Evolutionary conservation across 2,113 vertebrate genomes (phyloP), one percentile per base, ranked within the genome.

Genomic region (Corythaeola cristata): DNA sequence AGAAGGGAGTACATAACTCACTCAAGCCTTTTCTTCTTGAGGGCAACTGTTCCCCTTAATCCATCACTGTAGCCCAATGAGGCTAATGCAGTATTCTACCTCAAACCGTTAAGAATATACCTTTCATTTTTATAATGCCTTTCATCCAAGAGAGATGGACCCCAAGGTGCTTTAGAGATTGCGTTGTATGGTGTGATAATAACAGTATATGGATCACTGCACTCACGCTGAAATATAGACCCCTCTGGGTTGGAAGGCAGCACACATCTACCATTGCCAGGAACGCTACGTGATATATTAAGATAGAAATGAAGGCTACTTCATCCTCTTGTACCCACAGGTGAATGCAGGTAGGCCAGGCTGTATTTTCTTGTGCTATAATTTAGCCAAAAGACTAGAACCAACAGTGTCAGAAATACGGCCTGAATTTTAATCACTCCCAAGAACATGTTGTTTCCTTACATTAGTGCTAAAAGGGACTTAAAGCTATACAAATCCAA

Each of bases 121-220:
- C 81, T 95, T 93, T 90, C 93, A 97, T 91, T 96, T 96, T 85
- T 85, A 83, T 90, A 93, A 97, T 93, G 87, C 76, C 41, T 78
- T 95, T 95, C 92, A 72, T 94, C 82, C 80, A 87, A 72, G 85
- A 96, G 67, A 94, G 92, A 92, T 84, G 86, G 94, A 74, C 92
- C 95, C 78, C 83, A 88, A 71, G 87, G 97, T 96, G 71, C 78
- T 95, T 95, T 89, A 79, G 73, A 96, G 87, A 96, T 88, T 82
- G 71, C 1, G 0, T 75, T 69, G 85, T 74, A 37, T 66, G 76
- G 76, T 93, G 76, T 89, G 95, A 97, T 96, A 96, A 95, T 93
- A 97, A 83, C 85, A 91, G 85, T 82, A 39, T 87, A 95, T 84
- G 95, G 96, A 97, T 97, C 96, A 96, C 92, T 69, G 89, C 93